Evolutionary conservation across 2,888 invertebrate genomes (phyloP), one percentile per base, ranked within the genome.

Genomic region (Diaprepes abbreviatus): DNA sequence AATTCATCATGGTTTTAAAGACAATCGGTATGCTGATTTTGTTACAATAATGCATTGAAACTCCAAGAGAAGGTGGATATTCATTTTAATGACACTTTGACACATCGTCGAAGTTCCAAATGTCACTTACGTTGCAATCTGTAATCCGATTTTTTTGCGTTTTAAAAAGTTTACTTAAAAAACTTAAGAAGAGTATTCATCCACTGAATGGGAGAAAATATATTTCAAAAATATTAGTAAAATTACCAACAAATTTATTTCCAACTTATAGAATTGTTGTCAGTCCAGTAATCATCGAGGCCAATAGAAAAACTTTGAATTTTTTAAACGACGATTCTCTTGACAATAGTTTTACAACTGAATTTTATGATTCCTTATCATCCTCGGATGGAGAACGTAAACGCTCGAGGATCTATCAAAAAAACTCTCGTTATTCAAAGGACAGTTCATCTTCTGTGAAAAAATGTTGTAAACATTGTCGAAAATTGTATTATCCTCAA

Each of bases 141-240:
- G 40, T 24, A 21, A 57, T 57, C 38, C 10, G n/a, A 7, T 17
- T 57, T 38, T 16, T 38, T n/a, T 57, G 57, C 14, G 5, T 36
- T 3, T 9, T 60, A 4, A 31, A 31, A 19, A 60, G 16, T 10
- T 16, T 60, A 1, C 16, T 60, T 4, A 60, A 71, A 16, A 65
- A 70, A 14, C 52, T 74, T 12, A 71, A 67, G 31, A 69, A 63
- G 10, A 72, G 33, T n/a, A 48, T 72, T 10, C 55, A 65, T n/a
- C 48, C 63, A 14, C 36, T 73, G n/a, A 70, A 66, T 7, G 74
- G 73, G 0, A 72, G 76, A 58, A 66, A 45, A 60, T 33, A 38
- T 0, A 63, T 77, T n/a, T 71, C 74, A 0, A 75, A 75, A 36
- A 36, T 74, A 17, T 43, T 77, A 33, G 19, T 75, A 7, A 74